These are phyloP conservation scores for Lithophane leautieri DNA, from an alignment of 2,888 invertebrate species.

Conservation along the genomic window DNA sequence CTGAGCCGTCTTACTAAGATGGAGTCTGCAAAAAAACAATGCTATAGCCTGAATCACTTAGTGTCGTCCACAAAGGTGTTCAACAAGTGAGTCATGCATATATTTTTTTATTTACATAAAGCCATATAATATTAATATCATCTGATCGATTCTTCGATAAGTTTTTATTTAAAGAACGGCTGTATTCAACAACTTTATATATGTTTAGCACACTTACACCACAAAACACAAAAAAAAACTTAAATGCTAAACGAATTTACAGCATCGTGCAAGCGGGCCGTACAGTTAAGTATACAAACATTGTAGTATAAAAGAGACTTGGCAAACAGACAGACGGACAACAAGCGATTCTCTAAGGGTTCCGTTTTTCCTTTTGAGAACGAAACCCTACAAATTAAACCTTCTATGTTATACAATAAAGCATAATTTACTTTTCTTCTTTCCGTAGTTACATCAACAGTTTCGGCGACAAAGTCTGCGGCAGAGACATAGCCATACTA, in stretches of 20 bases:
- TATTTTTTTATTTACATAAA: background rate
- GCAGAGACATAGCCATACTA: conserved; percentile 81
- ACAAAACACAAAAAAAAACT: background rate
- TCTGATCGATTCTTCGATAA: background rate
- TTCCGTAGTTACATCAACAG: conserved; percentile 88
- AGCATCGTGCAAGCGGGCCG: background rate
- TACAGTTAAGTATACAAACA: background rate
- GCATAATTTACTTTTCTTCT: conserved; percentile 10
- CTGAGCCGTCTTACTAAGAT: conserved; percentile 80
- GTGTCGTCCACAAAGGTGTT: conserved; percentile 82
- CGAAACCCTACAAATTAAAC: background rate
- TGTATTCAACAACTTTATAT: conserved; percentile 3
- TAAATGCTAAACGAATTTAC: background rate
- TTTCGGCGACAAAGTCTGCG: conserved; percentile 89
- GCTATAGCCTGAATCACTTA: conserved; percentile 85
- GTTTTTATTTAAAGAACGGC: background rate
- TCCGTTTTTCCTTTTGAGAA: background rate
- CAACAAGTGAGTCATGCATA: conserved; percentile 79
- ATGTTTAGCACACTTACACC: background rate
- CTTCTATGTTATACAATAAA: background rate
- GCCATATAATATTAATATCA: background rate
- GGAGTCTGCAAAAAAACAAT: conserved; percentile 82
- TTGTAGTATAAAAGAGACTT: background rate
- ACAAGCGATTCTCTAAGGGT: too few species aligned
- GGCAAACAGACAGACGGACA: too few species aligned